Evolutionary conservation across 1,140 invertebrate species (phyloP), one percentile per base, ranked within the genome.

Genomic region (Lepidurus couesii): DNA sequence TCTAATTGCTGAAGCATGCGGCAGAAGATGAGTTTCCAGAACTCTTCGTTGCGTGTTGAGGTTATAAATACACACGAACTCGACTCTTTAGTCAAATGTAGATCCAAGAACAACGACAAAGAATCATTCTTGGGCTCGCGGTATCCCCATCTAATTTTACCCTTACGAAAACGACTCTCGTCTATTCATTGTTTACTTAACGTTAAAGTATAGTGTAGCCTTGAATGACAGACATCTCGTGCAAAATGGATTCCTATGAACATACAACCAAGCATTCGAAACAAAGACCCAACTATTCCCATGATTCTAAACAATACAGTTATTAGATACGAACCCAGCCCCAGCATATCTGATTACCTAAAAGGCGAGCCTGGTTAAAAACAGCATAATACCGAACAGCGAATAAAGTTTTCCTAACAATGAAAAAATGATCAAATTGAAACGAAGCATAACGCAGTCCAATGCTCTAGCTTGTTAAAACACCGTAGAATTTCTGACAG

Each of bases 41-140:
- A 21, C 53, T 65, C 9, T 65, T 65, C 53, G 53, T 65, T 65
- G 21, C 53, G 21, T 13, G 53, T 65, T 21, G 53, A 21, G 53
- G 53, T 65, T 65, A 65, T 65, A 65, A 65, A 65, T 65, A 65
- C 34, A 65, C 53, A 65, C 53, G 16, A 21, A 65, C 16, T 13
- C 21, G n/a, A 65, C 53, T 65, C 53, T 21, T 21, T 21, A 65
- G 53, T 65, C 53, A 65, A 65, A 65, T 65, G 34, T 34, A 21
- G 9, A 65, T 1, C 16, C 53, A 65, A 13, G 16, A 34, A 65
- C 9, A 65, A 65, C 21, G 53, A 65, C 53, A 21, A 13, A 1
- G 13, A 65, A 16, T 16, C 21, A 65, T 16, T 16, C 13, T 65
- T 65, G 13, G 13, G 21, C 53, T 65, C 21, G 16, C 4, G 53